A percentile compares a stretch with the other conserved stretches of the same genome.
phyloP scores from a whole-genome alignment of 2,113 vertebrate genomes.

The Collichthys lucidus region DNA sequence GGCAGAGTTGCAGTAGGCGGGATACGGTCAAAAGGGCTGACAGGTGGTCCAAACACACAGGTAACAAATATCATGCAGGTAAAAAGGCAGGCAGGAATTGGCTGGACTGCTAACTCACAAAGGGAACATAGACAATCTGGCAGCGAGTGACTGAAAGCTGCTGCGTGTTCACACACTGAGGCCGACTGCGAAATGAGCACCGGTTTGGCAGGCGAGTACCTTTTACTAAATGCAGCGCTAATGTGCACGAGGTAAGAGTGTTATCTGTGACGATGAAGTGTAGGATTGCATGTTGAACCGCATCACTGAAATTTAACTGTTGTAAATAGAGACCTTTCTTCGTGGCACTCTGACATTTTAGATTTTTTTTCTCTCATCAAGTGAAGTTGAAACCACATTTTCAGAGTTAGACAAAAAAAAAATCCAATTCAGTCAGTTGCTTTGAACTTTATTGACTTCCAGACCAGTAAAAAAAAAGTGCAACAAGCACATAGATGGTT shows the following conservation, averaged over 20 bases:
- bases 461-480: constrained; percentile 52
- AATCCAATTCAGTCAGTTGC: constrained; percentile 32
- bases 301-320: neutral
- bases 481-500: constrained; percentile 56
- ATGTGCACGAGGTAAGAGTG: neutral
- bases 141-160: constrained; percentile 26
- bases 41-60: constrained; percentile 24
- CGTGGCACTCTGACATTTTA: neutral
- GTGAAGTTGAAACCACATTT: neutral
- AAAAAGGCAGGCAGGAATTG: constrained; percentile 17
- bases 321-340: neutral
- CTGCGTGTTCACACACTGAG: neutral
- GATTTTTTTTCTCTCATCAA: neutral
- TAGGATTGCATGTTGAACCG: neutral
- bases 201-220: constrained; percentile 19
- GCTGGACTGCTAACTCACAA: constrained; percentile 4
- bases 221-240: constrained; percentile 9
- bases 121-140: constrained; percentile 17
- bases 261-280: constrained; percentile 10
- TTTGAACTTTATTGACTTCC: constrained; percentile 60
- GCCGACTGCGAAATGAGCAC: constrained; percentile 24
- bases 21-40: constrained; percentile 19
- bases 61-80: constrained; percentile 8
- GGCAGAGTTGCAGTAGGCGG: neutral
- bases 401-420: constrained; percentile 40